Conservation (phyloP, 2,113 vertebrate genomes). For the Solenodon paradoxus region DNA sequence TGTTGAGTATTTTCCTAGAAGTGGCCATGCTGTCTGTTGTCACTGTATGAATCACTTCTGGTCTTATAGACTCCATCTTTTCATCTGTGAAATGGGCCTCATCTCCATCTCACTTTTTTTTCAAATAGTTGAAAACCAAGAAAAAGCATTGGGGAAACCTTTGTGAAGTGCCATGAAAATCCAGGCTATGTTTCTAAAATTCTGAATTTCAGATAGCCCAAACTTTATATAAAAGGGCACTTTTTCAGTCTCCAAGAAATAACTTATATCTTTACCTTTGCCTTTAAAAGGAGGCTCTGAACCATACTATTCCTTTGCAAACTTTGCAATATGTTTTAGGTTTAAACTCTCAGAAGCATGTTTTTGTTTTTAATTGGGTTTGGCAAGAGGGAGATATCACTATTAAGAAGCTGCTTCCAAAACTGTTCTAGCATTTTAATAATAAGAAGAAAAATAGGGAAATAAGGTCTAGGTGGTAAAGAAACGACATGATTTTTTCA, state of each 20-base stretch:
- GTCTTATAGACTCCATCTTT: not conserved
- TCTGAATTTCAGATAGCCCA: not conserved
- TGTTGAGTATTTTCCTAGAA: not conserved
- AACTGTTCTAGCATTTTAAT: not conserved
- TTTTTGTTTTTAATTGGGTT: not conserved
- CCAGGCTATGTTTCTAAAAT: not conserved
- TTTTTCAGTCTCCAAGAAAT: not conserved
- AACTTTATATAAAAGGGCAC: not conserved
- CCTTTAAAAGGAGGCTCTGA: not conserved
- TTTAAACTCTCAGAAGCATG: not conserved
- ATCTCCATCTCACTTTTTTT: not conserved
- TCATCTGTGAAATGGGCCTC: not conserved
- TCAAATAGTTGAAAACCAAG: not conserved
- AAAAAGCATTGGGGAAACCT: not conserved
- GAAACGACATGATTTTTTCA: not conserved
- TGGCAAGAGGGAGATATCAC: not conserved
- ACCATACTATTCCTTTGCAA: not conserved
- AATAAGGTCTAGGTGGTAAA: not conserved
- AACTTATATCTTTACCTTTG: not conserved
- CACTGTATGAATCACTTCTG: not conserved
- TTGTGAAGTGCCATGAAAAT: not conserved
- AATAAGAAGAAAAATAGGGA: not conserved
- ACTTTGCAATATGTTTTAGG: not conserved
- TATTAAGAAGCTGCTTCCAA: not conserved
- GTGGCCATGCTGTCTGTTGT: not conserved